Percentiles rank a stretch among this genome's conserved stretches.
These are phyloP conservation scores for Empis livida DNA, from an alignment of 2,888 invertebrate genomes.

Conservation along the genomic window DNA sequence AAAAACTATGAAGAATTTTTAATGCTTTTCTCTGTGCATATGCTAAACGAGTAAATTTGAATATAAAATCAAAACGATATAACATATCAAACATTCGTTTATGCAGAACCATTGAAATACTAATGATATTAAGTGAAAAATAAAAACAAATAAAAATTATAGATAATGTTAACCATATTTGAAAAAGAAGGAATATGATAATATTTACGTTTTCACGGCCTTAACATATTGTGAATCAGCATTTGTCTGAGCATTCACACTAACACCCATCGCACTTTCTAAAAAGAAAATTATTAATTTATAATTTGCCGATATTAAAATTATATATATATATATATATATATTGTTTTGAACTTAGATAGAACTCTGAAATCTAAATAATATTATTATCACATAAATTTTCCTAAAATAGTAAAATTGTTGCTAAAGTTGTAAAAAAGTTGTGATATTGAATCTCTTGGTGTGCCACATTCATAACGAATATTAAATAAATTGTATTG, in stretches of 20 bases:
- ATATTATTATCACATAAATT: too few species aligned
- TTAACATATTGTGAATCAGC: constrained; percentile 57
- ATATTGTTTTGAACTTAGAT: too few species aligned
- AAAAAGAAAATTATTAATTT: constrained; percentile 16
- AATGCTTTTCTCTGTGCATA: constrained; percentile 39
- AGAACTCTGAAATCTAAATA: too few species aligned
- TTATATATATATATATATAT: too few species aligned
- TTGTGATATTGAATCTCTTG: too few species aligned
- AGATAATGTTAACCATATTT: neutral
- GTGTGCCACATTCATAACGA: too few species aligned
- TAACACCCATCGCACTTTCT: constrained; percentile 80
- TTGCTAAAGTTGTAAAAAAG: too few species aligned
- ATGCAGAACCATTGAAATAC: constrained; percentile 30
- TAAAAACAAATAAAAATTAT: neutral
- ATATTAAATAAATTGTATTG: too few species aligned
- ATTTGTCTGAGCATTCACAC: constrained; percentile 56
- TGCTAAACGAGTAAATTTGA: constrained; percentile 43
- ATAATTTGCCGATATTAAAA: too few species aligned
- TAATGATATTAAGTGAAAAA: constrained; percentile 5
- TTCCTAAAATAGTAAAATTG: too few species aligned
- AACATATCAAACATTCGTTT: constrained; percentile 33
- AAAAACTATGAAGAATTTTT: constrained; percentile 39
- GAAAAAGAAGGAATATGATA: too few species aligned
- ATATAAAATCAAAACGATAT: constrained; percentile 28
- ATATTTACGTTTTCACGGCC: constrained; percentile 54